Percentiles rank a stretch among this genome's conserved stretches.
Conservation (phyloP, 2,113 vertebrate species). For the Euleptes europaea region DNA sequence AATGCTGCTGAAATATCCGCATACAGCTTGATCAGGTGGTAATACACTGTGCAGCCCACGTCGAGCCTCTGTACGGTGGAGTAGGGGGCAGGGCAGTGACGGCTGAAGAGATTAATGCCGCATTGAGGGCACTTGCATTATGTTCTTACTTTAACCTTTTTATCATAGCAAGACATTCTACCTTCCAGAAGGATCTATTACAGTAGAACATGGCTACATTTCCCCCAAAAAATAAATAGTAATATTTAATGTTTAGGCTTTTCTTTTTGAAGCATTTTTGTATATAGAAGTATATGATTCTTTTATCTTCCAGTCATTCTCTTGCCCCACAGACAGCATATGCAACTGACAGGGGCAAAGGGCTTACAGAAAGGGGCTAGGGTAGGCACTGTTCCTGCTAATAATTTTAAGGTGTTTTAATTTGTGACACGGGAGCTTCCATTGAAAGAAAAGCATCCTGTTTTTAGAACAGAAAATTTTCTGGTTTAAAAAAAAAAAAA, state of each 20-base stretch:
- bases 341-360: too few species aligned
- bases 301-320: neutral
- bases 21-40: neutral
- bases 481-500: too few species aligned
- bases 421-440: too few species aligned
- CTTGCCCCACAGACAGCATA: neutral
- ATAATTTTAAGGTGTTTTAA: too few species aligned
- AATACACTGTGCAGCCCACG: neutral
- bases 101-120: neutral
- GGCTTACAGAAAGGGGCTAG: too few species aligned
- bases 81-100: neutral
- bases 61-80: neutral
- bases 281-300: neutral
- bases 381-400: too few species aligned
- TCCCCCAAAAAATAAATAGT: neutral
- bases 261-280: neutral
- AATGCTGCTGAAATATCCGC: slow-evolving; percentile 4
- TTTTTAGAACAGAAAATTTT: too few species aligned
- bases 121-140: slow-evolving; percentile 2
- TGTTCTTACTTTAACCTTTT: slow-evolving; percentile 31
- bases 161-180: slow-evolving; percentile 2
- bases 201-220: neutral
- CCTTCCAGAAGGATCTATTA: slow-evolving; percentile 22
- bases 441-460: too few species aligned
- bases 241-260: neutral